Evolutionary conservation across 1,140 invertebrate species (phyloP).

Genomic region (Tetragnatha versicolor): DNA sequence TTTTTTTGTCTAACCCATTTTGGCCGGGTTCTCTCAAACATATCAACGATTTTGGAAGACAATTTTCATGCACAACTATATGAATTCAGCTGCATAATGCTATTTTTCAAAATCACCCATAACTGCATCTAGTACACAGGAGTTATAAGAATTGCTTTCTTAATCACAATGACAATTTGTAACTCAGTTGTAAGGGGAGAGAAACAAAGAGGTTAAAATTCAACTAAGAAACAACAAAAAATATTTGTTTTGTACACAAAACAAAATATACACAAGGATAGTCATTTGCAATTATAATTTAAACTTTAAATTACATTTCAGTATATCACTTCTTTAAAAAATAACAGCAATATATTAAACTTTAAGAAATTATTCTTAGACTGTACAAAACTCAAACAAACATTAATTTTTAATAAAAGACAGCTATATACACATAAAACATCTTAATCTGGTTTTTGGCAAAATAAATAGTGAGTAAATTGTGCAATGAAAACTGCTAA

Average conservation of each 20-base stretch:
- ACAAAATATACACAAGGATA: constrained; percentile 15
- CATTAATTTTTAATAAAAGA: constrained; percentile 34
- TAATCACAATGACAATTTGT: no score
- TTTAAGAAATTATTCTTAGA: constrained; percentile 6
- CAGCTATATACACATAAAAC: constrained; percentile 20
- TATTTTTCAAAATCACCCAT: no score
- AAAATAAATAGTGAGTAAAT: constrained; percentile 32
- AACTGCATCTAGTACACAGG: no score
- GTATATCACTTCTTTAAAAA: constrained; percentile 21
- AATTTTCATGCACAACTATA: no score
- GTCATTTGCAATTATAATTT: constrained; percentile 27
- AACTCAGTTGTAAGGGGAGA: no score
- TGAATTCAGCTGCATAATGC: no score
- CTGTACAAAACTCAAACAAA: constrained; percentile 23
- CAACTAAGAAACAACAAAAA: constrained; percentile 21
- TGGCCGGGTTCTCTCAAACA: no score
- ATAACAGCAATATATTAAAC: constrained; percentile 35
- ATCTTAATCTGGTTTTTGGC: neutral
- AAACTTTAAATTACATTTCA: constrained; percentile 46
- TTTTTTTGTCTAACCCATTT: no score
- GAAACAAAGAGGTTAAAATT: no score
- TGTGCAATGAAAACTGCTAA: constrained; percentile 30
- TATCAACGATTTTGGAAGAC: no score
- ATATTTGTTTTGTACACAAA: constrained; percentile 30
- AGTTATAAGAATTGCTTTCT: no score